phyloP scores from a whole-genome alignment of 2,797 vertebrate genomes.

The Macropodus opercularis region DNA sequence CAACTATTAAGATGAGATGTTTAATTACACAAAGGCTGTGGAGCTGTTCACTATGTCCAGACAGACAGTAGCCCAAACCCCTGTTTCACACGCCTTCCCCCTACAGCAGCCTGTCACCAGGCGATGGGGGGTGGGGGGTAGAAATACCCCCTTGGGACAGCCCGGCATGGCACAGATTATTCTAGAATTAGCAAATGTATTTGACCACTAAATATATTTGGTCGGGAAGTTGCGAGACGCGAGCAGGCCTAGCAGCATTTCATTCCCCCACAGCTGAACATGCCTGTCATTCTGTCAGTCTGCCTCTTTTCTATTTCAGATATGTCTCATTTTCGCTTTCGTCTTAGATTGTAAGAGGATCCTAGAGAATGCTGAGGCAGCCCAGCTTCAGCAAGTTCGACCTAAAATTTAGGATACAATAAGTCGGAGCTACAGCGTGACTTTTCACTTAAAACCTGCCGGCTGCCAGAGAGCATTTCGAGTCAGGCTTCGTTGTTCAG shows the following conservation, averaged over 20 bases:
- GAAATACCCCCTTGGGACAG: constrained; percentile 75
- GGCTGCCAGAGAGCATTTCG: no score
- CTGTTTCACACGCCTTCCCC: constrained; percentile 79
- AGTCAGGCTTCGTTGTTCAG: no score
- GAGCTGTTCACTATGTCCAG: constrained; percentile 39
- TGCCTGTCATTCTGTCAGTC: constrained; percentile 58
- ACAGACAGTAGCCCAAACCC: constrained; percentile 56
- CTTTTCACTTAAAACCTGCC: no score
- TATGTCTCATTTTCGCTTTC: constrained; percentile 57
- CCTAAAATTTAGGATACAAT: no score
- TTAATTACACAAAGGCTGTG: constrained; percentile 30
- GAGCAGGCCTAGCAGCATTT: constrained; percentile 35
- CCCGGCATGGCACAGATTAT: constrained; percentile 70
- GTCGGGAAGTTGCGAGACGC: constrained; percentile 38
- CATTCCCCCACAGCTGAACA: constrained; percentile 66
- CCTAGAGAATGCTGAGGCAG: constrained; percentile 46
- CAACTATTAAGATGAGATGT: no score
- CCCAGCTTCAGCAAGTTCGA: constrained; percentile 42
- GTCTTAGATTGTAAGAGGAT: constrained; percentile 44
- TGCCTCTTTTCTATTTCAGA: constrained; percentile 48
- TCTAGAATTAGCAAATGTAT: constrained; percentile 81
- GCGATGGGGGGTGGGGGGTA: constrained; percentile 48
- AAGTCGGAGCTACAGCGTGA: no score
- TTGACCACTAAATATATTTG: constrained; percentile 71
- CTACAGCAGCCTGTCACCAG: constrained; percentile 36